phyloP scores from a whole-genome alignment of 2,113 vertebrate species.

The Hylia prasina region DNA sequence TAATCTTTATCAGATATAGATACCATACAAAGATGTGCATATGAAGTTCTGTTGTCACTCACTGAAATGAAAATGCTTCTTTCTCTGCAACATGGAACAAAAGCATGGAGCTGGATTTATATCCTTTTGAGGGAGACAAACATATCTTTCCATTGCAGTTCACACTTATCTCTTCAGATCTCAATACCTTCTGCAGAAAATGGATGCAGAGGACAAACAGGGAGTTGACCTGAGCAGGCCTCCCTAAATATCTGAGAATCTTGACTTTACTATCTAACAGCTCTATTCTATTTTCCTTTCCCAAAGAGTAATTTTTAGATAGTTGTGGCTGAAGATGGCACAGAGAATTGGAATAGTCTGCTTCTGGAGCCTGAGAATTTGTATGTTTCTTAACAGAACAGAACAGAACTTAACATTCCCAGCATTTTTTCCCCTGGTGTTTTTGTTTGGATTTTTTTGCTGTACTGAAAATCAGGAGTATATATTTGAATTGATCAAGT shows the following conservation, averaged over 20 bases:
- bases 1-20: not conserved
- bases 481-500: not conserved
- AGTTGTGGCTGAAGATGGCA: not conserved
- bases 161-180: not conserved
- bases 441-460: not conserved
- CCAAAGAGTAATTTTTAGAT: not conserved
- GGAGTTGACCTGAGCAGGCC: not conserved
- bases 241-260: not conserved
- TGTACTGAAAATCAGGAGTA: not conserved
- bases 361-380: not conserved
- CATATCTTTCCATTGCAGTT: not conserved
- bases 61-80: not conserved
- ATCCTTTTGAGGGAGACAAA: not conserved
- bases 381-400: not conserved
- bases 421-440: not conserved
- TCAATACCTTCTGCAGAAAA: not conserved
- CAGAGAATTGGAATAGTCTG: not conserved
- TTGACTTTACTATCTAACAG: not conserved
- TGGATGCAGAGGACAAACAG: not conserved
- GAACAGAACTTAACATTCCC: not conserved
- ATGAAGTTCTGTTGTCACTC: not conserved
- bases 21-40: fast-evolving
- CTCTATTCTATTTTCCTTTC: not conserved
- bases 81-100: not conserved
- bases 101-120: not conserved